Conservation (phyloP, 1,140 invertebrate genomes). For the Neomicropteryx cornuta region DNA sequence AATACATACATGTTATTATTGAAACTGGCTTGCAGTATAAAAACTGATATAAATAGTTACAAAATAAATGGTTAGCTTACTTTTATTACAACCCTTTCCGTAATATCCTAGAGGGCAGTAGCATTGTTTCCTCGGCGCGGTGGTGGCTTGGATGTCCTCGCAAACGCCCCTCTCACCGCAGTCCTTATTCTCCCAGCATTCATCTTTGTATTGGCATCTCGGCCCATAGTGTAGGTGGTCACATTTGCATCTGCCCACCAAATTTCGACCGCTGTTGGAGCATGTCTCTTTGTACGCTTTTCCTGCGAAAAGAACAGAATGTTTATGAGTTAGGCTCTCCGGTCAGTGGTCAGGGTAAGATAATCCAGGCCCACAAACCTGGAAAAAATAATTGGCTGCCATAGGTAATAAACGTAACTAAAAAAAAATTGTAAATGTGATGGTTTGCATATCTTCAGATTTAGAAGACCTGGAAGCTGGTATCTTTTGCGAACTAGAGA, state of each 20-base stretch:
- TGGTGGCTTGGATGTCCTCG: constrained; percentile 65
- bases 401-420: no score
- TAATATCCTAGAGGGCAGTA: constrained; percentile 84
- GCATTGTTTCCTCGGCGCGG: constrained; percentile 71
- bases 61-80: no score
- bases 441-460: no score
- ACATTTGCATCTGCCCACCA: constrained; percentile 69
- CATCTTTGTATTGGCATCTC: constrained; percentile 75
- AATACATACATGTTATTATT: no score
- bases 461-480: no score
- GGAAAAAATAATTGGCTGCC: no score
- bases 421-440: no score
- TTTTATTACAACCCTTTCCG: constrained; percentile 64
- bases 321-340: not conserved
- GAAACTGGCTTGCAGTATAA: no score
- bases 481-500: no score
- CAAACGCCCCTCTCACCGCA: constrained; percentile 79
- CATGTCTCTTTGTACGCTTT: constrained; percentile 72
- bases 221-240: constrained; percentile 69
- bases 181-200: constrained; percentile 70
- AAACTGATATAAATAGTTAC: no score
- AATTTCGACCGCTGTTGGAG: constrained; percentile 67
- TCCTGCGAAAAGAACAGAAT: constrained; percentile 26
- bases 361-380: no score
- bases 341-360: not conserved